Evolutionary conservation across 1,140 invertebrate species (phyloP).

Genomic region (Asobara japonica): DNA sequence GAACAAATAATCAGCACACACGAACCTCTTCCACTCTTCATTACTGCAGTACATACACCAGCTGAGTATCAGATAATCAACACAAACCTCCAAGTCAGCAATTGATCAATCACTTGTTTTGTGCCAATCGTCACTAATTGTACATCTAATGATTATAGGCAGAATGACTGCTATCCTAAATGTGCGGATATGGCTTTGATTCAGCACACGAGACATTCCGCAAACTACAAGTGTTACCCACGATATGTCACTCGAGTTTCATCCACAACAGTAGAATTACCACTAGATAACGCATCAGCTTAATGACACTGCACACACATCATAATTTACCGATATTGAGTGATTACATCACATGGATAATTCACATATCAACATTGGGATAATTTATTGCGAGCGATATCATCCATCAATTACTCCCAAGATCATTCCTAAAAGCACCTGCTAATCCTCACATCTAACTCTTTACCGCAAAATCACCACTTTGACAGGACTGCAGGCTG

Average conservation of each 20-base stretch:
- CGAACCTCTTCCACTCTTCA: neutral
- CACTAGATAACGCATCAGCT: neutral
- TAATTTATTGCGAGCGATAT: neutral
- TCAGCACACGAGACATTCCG: constrained; percentile 3
- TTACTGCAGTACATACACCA: neutral
- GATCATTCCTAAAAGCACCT: neutral
- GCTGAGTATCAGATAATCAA: neutral
- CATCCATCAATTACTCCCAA: neutral
- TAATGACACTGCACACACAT: constrained; percentile 5
- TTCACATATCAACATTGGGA: neutral
- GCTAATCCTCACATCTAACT: neutral
- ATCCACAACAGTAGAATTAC: neutral
- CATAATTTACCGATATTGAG: neutral
- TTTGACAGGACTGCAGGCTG: neutral
- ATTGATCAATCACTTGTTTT: neutral
- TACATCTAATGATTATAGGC: neutral
- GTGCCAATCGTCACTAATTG: neutral
- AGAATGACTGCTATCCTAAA: neutral
- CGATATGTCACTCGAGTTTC: neutral
- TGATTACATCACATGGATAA: neutral
- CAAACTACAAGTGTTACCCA: constrained; percentile 2
- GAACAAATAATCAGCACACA: neutral
- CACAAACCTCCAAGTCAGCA: neutral
- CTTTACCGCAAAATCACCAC: neutral
- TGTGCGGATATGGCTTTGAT: neutral